Evolutionary conservation across 2,797 vertebrate species (phyloP).

Genomic region (Enteromius viviparus): DNA sequence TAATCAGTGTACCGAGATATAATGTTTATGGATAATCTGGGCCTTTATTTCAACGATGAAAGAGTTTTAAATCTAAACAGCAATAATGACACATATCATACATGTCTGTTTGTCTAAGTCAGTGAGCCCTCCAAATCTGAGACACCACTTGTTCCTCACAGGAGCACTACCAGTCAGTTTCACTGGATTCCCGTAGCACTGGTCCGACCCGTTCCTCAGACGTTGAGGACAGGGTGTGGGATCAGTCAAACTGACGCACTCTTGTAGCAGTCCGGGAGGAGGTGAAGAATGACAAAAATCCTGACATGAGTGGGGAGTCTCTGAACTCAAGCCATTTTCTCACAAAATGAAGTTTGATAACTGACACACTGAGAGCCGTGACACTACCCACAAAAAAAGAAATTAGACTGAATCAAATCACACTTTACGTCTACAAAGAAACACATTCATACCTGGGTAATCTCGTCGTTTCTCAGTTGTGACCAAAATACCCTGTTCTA

Average conservation of each 20-base stretch:
- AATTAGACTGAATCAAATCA: neutral
- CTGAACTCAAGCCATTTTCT: neutral
- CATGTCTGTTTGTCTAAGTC: neutral
- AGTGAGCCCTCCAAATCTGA: neutral
- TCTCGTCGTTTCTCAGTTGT: neutral
- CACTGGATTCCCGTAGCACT: slow-evolving; percentile 62
- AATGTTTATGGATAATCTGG: neutral
- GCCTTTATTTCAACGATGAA: neutral
- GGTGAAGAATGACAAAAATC: slow-evolving; percentile 45
- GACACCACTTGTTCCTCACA: slow-evolving; percentile 17
- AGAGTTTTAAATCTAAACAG: neutral
- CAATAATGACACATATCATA: neutral
- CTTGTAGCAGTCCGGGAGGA: slow-evolving; percentile 31
- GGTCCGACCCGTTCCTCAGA: slow-evolving; percentile 75
- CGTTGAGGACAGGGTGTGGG: slow-evolving; percentile 61
- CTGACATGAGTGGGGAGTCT: slow-evolving; percentile 27
- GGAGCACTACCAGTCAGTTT: slow-evolving; percentile 52
- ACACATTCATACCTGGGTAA: neutral
- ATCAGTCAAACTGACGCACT: slow-evolving; percentile 26
- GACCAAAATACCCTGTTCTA: neutral
- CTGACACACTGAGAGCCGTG: neutral
- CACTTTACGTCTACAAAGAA: neutral
- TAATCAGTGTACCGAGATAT: neutral
- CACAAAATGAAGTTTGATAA: slow-evolving; percentile 21
- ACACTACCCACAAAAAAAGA: neutral